Base-by-base conservation (phyloP, 2,797 vertebrate genomes). In the Loris lydekkerianus region DNA sequence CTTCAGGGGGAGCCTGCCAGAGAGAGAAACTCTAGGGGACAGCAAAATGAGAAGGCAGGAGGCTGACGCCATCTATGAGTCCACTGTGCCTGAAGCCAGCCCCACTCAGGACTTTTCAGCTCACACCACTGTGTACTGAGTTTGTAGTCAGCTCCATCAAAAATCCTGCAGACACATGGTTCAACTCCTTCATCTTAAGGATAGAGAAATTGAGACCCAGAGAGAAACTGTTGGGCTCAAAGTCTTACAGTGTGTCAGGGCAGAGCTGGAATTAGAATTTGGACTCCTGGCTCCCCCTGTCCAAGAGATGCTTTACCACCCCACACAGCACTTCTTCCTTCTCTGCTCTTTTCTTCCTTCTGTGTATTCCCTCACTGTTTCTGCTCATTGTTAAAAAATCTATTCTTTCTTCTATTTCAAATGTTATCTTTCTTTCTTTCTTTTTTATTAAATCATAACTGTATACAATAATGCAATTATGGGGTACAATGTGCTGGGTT, bases 261-360 rank as follows among this genome's bases (percentile, higher is more conserved):
- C 0, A 0, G 14, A 7, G 69, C 89, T 83, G 65, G 65, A 53
- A 18, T 91, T 88, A 18, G n/a, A 21, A 34, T 7, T 7, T 13
- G 40, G 34, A 27, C 20, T 29, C 9, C 13, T 17, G 10, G 77
- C 46, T 43, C 13, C 10, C 46, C 1, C n/a, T 2, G 18, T 72
- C 65, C 63, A 21, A 14, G 60, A 31, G 60, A 29, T 13, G 6
- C 60, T 7, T 34, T 6, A 10, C 4, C 7, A 8, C 0, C 2
- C 23, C 25, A 10, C 61, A 4, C 2, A 1, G 2, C 2, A 21
- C 31, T 9, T 18, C 7, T 34, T 17, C 75, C 13, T 0, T 7
- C 56, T 27, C 40, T 69, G 14, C 21, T 53, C 31, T 61, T 61
- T 69, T 18, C 63, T 37, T 23, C 56, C 67, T 80, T 61, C 77